Base-by-base conservation (phyloP, 2,888 invertebrate genomes). In the Yponomeuta sedellus region DNA sequence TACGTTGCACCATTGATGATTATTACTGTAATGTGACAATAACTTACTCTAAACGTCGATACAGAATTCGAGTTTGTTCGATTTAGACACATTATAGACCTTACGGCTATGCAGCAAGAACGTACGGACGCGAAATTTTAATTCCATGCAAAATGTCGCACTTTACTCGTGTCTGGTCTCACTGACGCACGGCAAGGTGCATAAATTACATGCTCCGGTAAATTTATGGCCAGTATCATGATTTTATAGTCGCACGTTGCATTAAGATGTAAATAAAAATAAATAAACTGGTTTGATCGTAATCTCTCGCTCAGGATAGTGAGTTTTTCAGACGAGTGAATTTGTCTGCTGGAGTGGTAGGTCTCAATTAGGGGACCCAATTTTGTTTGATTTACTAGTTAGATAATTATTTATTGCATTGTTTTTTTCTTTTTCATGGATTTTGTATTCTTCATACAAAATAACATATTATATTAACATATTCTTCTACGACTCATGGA, bases 131-230 rank as follows among this genome's bases (percentile, higher is more conserved):
- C 16, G 12, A 16, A 52, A 12, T 52, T 16, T 52, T 52, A 52
- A 52, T 52, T 52, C 44, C 16, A 52, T 52, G 44, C 44, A 52
- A 52, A 52, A 52, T 52, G 44, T 52, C 44, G 44, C 44, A 52
- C 44, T 52, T 52, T 52, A 52, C 44, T 52, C 44, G 12, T 12
- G 44, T 52, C 44, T 16, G 16, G 44, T 52, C 44, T 52, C 44
- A 52, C 44, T 52, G 44, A 52, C 44, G 44, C 44, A 52, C 44
- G 44, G 44, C 16, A 52, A 52, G 44, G 44, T 16, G 44, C 44
- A 52, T 52, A 52, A 52, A 52, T 52, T 52, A 52, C 44, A 52
- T 12, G 44, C 12, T 16, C 12, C 12, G 44, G 44, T 4, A 52
- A 12, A 16, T 12, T 52, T 16, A 52, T 52, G 44, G 44, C 44